Conservation (phyloP, 2,888 invertebrate genomes). For the Synanthedon myopaeformis region DNA sequence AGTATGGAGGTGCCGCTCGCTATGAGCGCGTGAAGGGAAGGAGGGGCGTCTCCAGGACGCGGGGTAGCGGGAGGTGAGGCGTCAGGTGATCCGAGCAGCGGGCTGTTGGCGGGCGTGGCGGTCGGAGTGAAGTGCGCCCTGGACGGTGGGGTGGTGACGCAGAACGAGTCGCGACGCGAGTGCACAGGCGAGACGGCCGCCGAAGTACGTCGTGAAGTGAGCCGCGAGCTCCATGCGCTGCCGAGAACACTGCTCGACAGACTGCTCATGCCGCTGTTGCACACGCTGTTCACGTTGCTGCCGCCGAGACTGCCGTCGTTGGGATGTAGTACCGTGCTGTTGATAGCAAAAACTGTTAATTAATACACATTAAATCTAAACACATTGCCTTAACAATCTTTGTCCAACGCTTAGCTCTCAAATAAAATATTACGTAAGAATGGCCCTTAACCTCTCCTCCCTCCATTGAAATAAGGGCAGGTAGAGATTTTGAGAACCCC, state of each 20-base stretch:
- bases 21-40: slow-evolving; percentile 65
- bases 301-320: slow-evolving; percentile 83
- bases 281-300: slow-evolving; percentile 73
- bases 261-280: slow-evolving; percentile 71
- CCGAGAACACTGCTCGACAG: slow-evolving; percentile 56
- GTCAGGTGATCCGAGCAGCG: slow-evolving; percentile 74
- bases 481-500: no score
- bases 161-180: slow-evolving; percentile 84
- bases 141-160: slow-evolving; percentile 79
- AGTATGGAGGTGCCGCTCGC: slow-evolving; percentile 60
- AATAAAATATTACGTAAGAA: no score
- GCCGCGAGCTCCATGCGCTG: slow-evolving; percentile 75
- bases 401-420: no score
- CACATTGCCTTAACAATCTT: no score
- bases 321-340: slow-evolving; percentile 88
- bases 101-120: slow-evolving; percentile 90
- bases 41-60: slow-evolving; percentile 74
- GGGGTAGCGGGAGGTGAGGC: slow-evolving; percentile 65
- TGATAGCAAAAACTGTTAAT: not conserved
- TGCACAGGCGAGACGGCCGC: slow-evolving; percentile 66
- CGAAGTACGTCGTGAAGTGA: slow-evolving; percentile 70
- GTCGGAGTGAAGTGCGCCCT: slow-evolving; percentile 81
- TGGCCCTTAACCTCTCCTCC: no score
- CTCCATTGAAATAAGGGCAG: no score
- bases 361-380: not conserved